Evolutionary conservation across 2,113 vertebrate species (phyloP).

Genomic region (Aspidoscelis tigris): DNA sequence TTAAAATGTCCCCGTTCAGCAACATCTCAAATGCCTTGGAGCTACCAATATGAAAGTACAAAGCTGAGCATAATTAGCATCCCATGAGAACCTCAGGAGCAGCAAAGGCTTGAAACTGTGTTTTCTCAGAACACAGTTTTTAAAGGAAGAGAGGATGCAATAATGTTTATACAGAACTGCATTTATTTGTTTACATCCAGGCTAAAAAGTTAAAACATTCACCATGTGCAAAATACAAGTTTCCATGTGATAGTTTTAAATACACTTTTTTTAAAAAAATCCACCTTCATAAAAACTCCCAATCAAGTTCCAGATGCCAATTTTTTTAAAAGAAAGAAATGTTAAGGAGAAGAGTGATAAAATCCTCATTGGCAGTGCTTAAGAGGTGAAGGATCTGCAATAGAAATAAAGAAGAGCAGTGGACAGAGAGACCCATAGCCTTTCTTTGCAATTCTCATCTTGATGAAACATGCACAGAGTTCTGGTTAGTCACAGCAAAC

Average conservation of each 20-base stretch:
- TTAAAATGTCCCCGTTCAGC: constrained; percentile 17
- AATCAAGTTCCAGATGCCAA: constrained; percentile 62
- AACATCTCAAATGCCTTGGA: constrained; percentile 2
- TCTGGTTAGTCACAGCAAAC: constrained; percentile 23
- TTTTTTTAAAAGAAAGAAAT: constrained; percentile 52
- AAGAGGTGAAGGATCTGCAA: constrained; percentile 86
- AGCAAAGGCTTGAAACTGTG: constrained; percentile 28
- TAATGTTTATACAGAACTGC: constrained; percentile 80
- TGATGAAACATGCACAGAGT: constrained; percentile 55
- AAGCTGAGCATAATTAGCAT: background rate
- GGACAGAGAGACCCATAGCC: constrained; percentile 53
- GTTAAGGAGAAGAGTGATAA: constrained; percentile 68
- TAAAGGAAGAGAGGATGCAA: constrained; percentile 86
- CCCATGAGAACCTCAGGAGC: constrained; percentile 11
- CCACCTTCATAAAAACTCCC: constrained; percentile 62
- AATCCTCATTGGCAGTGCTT: constrained; percentile 81
- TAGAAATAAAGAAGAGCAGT: constrained; percentile 80
- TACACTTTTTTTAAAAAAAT: constrained; percentile 65
- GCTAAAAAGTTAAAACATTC: constrained; percentile 84
- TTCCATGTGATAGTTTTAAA: constrained; percentile 77
- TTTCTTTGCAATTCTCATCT: constrained; percentile 38
- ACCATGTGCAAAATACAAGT: constrained; percentile 83
- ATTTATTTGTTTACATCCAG: constrained; percentile 93
- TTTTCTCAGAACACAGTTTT: constrained; percentile 49
- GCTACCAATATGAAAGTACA: background rate